These are phyloP conservation scores for Hippocampus kuda DNA, from an alignment of 2,797 vertebrate genomes.

Conservation along the genomic window DNA sequence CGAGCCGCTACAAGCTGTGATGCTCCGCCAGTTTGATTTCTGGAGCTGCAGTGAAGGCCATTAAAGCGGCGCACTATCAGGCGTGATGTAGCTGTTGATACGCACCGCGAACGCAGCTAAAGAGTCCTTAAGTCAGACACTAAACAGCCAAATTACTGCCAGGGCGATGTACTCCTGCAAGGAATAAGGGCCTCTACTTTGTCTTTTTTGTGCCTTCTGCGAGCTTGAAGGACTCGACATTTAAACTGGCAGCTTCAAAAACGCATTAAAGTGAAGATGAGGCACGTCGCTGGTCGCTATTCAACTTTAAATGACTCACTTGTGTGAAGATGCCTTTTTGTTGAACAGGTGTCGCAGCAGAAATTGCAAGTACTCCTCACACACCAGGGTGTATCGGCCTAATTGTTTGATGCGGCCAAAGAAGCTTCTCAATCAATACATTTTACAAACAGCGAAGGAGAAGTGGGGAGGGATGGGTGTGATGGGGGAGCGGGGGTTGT, in stretches of 20 bases:
- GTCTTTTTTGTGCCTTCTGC: constrained; percentile 17
- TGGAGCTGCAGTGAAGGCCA: constrained; percentile 16
- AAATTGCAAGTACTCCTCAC: constrained; percentile 10
- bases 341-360: constrained; percentile 5
- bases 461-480: neutral
- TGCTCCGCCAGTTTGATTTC: constrained; percentile 26
- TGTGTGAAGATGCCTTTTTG: constrained; percentile 20
- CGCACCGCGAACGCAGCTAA: constrained; percentile 34
- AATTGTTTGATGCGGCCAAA: constrained; percentile 21
- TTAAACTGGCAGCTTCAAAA: constrained; percentile 2
- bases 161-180: constrained; percentile 22
- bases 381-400: constrained; percentile 2
- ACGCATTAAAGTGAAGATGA: constrained; percentile 15
- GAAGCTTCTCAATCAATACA: constrained; percentile 19
- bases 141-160: constrained; percentile 38
- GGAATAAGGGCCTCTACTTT: constrained; percentile 17
- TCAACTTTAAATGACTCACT: constrained; percentile 26
- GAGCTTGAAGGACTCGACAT: constrained; percentile 16
- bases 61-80: constrained; percentile 29
- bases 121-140: constrained; percentile 34
- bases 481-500: neutral
- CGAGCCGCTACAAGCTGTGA: constrained; percentile 23
- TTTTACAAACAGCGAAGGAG: constrained; percentile 17
- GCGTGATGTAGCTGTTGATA: constrained; percentile 31
- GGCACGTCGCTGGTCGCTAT: constrained; percentile 8